phyloP scores from a whole-genome alignment of 2,797 vertebrate genomes.

The Pseudochirops corinnae region DNA sequence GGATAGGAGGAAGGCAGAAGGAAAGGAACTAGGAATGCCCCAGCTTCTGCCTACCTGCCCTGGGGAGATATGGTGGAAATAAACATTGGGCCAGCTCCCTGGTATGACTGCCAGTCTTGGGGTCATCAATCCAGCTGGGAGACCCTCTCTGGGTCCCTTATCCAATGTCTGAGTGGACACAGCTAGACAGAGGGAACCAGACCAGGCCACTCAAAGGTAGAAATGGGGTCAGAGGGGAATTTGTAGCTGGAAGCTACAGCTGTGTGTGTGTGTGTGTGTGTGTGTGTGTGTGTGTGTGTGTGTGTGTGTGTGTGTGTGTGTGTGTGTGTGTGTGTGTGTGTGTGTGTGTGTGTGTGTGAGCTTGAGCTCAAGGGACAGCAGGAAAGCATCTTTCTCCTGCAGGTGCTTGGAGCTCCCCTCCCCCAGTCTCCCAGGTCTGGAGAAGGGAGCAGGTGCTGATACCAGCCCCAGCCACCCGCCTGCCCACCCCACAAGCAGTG shows the following conservation, averaged over 20 bases:
- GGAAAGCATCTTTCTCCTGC: neutral
- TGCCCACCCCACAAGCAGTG: neutral
- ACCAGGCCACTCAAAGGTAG: neutral
- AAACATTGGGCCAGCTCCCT: neutral
- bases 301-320: neutral
- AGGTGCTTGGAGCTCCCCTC: neutral
- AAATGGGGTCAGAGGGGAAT: neutral
- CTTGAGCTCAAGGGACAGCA: neutral
- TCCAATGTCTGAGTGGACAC: neutral
- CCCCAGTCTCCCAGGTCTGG: neutral
- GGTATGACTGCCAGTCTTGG: neutral
- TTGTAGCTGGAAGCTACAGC: neutral
- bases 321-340: too few species aligned
- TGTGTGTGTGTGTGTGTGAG: too few species aligned
- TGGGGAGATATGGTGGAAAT: neutral
- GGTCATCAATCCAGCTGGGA: neutral
- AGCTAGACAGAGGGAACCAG: neutral
- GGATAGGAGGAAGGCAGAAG: neutral
- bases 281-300: neutral
- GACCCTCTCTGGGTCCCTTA: neutral
- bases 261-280: too few species aligned
- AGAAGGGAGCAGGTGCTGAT: neutral
- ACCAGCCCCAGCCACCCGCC: neutral
- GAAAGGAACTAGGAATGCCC: neutral
- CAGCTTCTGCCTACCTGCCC: neutral